Base-by-base conservation (phyloP, 2,797 vertebrate species). In the Pipistrellus nathusii region DNA sequence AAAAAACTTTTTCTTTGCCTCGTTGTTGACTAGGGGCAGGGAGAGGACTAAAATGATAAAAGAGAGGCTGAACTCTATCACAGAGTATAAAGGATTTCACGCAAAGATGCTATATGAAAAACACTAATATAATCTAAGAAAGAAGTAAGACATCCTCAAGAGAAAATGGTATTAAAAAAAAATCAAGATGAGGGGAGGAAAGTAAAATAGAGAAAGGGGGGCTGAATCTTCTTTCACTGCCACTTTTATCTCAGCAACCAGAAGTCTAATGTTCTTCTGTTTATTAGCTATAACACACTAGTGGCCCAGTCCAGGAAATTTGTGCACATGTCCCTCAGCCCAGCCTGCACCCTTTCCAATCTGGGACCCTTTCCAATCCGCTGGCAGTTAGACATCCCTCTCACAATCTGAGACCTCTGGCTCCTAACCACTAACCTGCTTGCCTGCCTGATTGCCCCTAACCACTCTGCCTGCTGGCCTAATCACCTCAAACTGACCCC, bases 81-180 rank as follows among this genome's bases (percentile, higher is more conserved):
- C 2, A 25, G 6, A 59, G 9, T 0, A 11, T 10, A 18, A 64
- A 75, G 25, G 0, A 11, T 64, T 35, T 8, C 72, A 85, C 1
- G 25, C 3, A 95, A 82, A 96, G 81, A 73, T 81, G 48, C 5
- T 82, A 51, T 90, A 90, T 76, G 53, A 95, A 87, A 89, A 95
- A 88, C 32, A 94, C 6, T 0, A n/a, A 93, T n/a, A 35, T 94
- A 41, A 86, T n/a, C 73, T 55, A 90, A 90, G 90, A 90, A 97
- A 73, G 8, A 96, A 73, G 92, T 41, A 81, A 55, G 55, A 53
- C 27, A 72, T 35, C 44, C 6, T 55, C 3, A 73, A 96, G 41
- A 86, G 18, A 75, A 77, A 14, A 69, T n/a, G 55, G 21, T 12
- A 51, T 51, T 44, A 48, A 48, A 48, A 48, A 15, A 48, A 51